A percentile compares a stretch with the other conserved stretches of the same genome.
These are phyloP conservation scores for Microcebus griseorufus DNA, from an alignment of 2,113 vertebrate genomes.

Conservation along the genomic window DNA sequence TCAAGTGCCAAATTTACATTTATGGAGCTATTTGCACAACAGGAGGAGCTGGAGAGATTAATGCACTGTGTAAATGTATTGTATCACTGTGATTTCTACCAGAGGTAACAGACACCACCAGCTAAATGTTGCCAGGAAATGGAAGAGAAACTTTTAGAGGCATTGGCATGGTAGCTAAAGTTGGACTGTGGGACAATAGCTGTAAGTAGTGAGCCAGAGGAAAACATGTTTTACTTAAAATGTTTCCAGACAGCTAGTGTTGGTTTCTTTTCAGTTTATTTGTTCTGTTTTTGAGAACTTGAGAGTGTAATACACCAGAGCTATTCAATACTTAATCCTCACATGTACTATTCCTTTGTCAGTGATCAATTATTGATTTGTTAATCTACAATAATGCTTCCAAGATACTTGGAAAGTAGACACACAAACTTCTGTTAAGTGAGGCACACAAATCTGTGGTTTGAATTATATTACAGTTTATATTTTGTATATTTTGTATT, in stretches of 20 bases:
- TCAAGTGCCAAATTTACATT: background rate
- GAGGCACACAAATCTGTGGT: background rate
- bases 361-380: background rate
- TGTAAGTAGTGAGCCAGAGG: background rate
- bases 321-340: background rate
- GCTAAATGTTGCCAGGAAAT: slow-evolving; percentile 23
- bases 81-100: background rate
- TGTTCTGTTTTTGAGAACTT: slow-evolving; percentile 19
- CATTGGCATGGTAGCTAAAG: background rate
- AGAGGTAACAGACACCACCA: background rate
- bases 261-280: slow-evolving; percentile 31
- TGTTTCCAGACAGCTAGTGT: background rate
- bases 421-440: background rate
- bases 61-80: background rate
- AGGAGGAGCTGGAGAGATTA: background rate
- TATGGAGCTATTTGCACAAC: background rate
- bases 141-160: background rate
- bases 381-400: background rate
- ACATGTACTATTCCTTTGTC: background rate
- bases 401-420: background rate
- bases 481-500: background rate
- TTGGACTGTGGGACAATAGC: background rate
- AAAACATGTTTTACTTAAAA: slow-evolving; percentile 49
- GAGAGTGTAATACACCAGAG: background rate
- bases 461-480: slow-evolving; percentile 1